Conservation (phyloP, 2,797 vertebrate species). For the Sebastes iracundus region DNA sequence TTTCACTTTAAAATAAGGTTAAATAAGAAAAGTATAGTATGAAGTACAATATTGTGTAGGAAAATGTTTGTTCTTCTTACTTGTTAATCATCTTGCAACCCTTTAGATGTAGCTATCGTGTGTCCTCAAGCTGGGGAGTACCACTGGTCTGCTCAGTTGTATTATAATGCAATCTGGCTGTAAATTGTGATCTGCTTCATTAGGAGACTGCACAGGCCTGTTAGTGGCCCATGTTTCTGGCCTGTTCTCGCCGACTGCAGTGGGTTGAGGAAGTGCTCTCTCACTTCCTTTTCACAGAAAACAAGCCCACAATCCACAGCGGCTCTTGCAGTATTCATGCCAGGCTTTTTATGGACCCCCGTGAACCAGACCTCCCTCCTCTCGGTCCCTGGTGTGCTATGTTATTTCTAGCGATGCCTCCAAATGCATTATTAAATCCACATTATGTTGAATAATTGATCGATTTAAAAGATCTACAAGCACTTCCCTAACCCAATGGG, state of each 20-base stretch:
- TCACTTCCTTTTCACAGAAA: constrained; percentile 77
- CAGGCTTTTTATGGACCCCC: constrained; percentile 69
- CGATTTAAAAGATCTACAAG: constrained; percentile 81
- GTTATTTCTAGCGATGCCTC: constrained; percentile 80
- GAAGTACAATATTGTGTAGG: neutral
- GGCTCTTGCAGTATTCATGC: constrained; percentile 77
- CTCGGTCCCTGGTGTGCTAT: constrained; percentile 68
- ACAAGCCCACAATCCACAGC: constrained; percentile 55
- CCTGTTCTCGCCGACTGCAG: constrained; percentile 8
- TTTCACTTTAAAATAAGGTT: neutral
- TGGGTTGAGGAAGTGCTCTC: constrained; percentile 64
- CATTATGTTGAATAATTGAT: constrained; percentile 82
- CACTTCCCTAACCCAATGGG: constrained; percentile 66
- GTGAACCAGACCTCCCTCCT: constrained; percentile 68
- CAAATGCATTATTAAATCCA: constrained; percentile 82
- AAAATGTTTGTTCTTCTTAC: neutral
- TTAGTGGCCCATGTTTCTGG: constrained; percentile 18
- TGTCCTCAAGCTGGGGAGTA: neutral
- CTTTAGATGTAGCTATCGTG: neutral
- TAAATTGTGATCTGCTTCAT: constrained; percentile 21
- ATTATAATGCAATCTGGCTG: neutral
- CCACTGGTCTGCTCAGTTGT: neutral
- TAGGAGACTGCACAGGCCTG: constrained; percentile 16
- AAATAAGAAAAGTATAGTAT: neutral
- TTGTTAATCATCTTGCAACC: neutral